These are phyloP conservation scores for Drosophila arizonae DNA, from an alignment of 1,140 invertebrate genomes.

Conservation along the genomic window DNA sequence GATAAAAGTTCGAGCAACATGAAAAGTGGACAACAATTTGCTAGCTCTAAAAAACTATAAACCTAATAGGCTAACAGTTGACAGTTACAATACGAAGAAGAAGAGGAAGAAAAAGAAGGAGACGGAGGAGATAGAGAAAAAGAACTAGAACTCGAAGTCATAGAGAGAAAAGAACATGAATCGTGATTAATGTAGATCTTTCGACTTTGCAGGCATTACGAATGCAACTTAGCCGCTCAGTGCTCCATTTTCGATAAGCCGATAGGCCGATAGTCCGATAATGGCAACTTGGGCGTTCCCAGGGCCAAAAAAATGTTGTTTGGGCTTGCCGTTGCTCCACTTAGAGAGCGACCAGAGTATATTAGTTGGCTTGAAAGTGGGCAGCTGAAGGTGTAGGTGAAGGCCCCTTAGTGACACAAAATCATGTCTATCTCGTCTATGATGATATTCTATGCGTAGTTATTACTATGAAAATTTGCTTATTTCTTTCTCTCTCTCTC, in stretches of 20 bases:
- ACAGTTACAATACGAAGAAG: background rate
- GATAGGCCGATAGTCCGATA: slow-evolving; percentile 25
- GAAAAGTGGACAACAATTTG: slow-evolving; percentile 75
- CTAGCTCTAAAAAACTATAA: slow-evolving; percentile 34
- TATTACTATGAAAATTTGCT: too few relatives aligned
- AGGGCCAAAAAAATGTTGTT: slow-evolving; percentile 23
- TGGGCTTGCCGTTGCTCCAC: background rate
- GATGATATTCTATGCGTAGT: too few relatives aligned
- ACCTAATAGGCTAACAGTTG: background rate
- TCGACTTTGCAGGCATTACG: slow-evolving; percentile 9
- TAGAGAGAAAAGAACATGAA: background rate
- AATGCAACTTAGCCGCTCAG: slow-evolving; percentile 29
- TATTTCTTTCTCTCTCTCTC: too few relatives aligned
- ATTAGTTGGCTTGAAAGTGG: too few relatives aligned
- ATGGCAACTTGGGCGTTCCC: slow-evolving; percentile 24
- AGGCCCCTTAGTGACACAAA: too few relatives aligned
- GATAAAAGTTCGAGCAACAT: slow-evolving; percentile 54
- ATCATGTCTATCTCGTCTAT: too few relatives aligned
- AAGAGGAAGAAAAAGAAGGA: slow-evolving; percentile 2
- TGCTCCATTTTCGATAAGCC: slow-evolving; percentile 29
- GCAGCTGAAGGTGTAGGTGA: too few relatives aligned
- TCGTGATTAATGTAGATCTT: slow-evolving; percentile 21
- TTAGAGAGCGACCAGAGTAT: too few relatives aligned
- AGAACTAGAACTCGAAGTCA: background rate
- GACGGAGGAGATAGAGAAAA: background rate